Percentiles rank a stretch among this genome's conserved stretches.
Conservation (phyloP, 2,888 invertebrate species). For the Helobdella robusta region DNA sequence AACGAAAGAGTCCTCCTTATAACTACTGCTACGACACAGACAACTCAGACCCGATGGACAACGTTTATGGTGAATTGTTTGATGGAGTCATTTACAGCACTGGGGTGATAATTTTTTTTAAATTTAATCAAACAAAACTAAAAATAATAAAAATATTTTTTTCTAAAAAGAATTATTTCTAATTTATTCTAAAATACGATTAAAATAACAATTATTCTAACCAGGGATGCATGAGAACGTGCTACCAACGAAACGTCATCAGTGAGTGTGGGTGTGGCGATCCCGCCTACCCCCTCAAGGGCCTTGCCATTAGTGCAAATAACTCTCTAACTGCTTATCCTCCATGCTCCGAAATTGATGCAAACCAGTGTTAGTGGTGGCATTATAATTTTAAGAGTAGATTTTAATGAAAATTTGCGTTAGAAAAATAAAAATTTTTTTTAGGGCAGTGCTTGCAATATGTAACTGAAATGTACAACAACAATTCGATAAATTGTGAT, state of each 20-base stretch:
- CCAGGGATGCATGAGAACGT: slow-evolving; percentile 22
- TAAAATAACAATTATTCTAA: background rate
- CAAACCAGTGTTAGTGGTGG: background rate
- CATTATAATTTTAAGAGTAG: too few species aligned
- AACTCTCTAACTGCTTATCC: background rate
- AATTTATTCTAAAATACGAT: background rate
- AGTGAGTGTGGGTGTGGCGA: slow-evolving; percentile 16
- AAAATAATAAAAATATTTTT: background rate
- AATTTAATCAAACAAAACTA: background rate
- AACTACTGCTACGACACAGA: slow-evolving; percentile 15
- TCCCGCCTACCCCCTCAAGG: background rate
- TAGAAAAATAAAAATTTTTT: background rate
- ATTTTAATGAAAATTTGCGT: too few species aligned
- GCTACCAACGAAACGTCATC: slow-evolving; percentile 16
- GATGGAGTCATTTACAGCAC: slow-evolving; percentile 21
- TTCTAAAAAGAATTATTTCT: background rate
- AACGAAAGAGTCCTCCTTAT: slow-evolving; percentile 9
- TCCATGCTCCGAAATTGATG: background rate
- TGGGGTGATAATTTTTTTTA: background rate
- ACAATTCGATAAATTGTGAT: background rate
- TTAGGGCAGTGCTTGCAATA: background rate
- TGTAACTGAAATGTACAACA: background rate
- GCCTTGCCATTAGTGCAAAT: background rate
- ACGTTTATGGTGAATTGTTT: slow-evolving; percentile 23
- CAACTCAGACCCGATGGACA: background rate